A percentile compares a stretch with the other conserved stretches of the same genome.
Conservation (phyloP, 2,797 vertebrate genomes). For the Anableps anableps region DNA sequence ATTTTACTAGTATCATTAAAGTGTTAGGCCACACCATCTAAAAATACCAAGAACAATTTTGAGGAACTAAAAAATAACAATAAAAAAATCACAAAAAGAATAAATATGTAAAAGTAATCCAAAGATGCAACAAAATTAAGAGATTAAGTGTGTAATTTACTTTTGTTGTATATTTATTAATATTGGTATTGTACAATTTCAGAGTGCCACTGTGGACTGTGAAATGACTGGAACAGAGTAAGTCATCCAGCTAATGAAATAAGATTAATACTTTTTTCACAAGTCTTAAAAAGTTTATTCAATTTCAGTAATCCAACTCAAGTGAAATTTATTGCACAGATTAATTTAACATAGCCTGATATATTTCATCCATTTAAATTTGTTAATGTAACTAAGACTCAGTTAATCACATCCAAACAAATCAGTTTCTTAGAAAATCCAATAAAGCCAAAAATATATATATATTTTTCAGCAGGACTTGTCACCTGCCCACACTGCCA, state of each 20-base stretch:
- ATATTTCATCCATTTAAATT: too few species aligned
- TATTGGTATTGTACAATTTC: slow-evolving; percentile 23
- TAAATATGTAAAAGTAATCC: not conserved
- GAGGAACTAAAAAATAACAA: not conserved
- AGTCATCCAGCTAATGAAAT: slow-evolving; percentile 29
- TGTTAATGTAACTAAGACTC: too few species aligned
- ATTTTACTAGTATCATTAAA: not conserved
- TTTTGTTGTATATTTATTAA: not conserved
- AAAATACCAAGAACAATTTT: not conserved
- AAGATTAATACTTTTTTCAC: not conserved
- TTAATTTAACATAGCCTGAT: too few species aligned
- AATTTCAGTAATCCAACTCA: not conserved
- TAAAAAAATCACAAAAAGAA: not conserved
- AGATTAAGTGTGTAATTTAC: not conserved
- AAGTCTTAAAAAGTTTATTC: not conserved
- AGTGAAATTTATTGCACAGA: not conserved
- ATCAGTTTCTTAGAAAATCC: too few species aligned
- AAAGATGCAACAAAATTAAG: not conserved
- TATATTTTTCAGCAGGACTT: not conserved
- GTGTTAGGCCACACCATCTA: not conserved
- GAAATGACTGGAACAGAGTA: slow-evolving; percentile 16
- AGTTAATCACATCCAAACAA: too few species aligned
- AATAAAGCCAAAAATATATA: too few species aligned
- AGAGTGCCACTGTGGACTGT: slow-evolving; percentile 46
- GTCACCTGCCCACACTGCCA: not conserved